A percentile compares a stretch with the other conserved stretches of the same genome.
Evolutionary conservation across 2,797 vertebrate species (phyloP).

Genomic region (Lemur catta): DNA sequence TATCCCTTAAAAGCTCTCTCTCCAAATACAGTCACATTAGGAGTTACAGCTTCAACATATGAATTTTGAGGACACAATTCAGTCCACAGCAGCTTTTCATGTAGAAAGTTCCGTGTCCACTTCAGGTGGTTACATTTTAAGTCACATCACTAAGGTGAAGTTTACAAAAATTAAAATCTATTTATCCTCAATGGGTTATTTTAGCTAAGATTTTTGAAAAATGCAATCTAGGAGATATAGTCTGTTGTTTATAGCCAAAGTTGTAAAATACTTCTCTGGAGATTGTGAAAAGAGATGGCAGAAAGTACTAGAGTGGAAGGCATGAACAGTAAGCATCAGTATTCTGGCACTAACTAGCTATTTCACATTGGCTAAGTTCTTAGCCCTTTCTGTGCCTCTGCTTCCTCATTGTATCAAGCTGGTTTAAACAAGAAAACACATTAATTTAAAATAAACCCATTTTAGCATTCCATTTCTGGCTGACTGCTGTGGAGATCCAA

Average conservation of each 20-base stretch:
- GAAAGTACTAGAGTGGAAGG: background rate
- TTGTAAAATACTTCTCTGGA: conserved; percentile 16
- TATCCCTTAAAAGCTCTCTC: background rate
- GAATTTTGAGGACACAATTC: background rate
- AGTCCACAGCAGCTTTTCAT: background rate
- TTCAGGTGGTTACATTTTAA: conserved; percentile 29
- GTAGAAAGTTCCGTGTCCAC: background rate
- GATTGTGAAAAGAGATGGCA: background rate
- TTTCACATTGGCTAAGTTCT: background rate
- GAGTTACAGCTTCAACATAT: background rate
- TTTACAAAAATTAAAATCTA: conserved; percentile 50
- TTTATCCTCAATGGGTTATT: background rate
- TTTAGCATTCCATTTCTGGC: conserved; percentile 48
- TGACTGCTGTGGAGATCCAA: conserved; percentile 1
- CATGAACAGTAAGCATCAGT: background rate
- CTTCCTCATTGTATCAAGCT: background rate
- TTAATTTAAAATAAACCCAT: conserved; percentile 47
- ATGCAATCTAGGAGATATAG: background rate
- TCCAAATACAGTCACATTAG: background rate
- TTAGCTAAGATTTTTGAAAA: background rate
- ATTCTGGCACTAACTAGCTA: background rate
- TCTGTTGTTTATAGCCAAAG: conserved; percentile 7
- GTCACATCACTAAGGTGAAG: background rate
- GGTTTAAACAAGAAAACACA: conserved; percentile 34
- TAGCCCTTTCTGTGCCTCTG: conserved; percentile 1